Evolutionary conservation across 2,797 vertebrate genomes (phyloP).

Genomic region (Danio aesculapii): DNA sequence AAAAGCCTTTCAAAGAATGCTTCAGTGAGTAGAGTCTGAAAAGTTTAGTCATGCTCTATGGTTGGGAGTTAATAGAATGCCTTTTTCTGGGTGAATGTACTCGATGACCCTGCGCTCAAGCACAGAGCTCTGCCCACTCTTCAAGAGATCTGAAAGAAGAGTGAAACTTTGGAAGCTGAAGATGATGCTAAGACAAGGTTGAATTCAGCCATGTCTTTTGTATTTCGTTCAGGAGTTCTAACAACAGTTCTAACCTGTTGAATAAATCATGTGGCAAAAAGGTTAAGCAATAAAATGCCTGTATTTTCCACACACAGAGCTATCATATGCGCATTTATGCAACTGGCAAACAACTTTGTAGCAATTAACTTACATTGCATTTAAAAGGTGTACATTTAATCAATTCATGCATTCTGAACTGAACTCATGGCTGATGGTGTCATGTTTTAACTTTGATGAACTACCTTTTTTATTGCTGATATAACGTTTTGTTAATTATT

Average conservation of each 20-base stretch:
- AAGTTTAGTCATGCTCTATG: slow-evolving; percentile 30
- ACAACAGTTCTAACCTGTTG: not conserved
- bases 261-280: slow-evolving; percentile 8
- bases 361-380: not conserved
- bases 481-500: too few relatives aligned
- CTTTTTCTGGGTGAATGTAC: slow-evolving; percentile 23
- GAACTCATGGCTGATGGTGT: not conserved
- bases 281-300: not conserved
- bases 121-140: not conserved
- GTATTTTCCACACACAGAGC: not conserved
- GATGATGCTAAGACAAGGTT: not conserved
- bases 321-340: not conserved
- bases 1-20: slow-evolving; percentile 18
- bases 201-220: not conserved
- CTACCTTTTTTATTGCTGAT: too few relatives aligned
- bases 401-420: not conserved
- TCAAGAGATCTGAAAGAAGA: not conserved
- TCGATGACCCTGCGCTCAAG: slow-evolving; percentile 13
- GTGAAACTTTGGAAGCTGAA: not conserved
- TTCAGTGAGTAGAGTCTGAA: slow-evolving; percentile 32
- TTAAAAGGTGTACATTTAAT: not conserved
- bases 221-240: not conserved
- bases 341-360: not conserved
- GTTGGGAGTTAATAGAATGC: slow-evolving; percentile 37
- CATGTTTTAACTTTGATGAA: not conserved